Evolutionary conservation across 2,888 invertebrate species (phyloP), one percentile per base, ranked within the genome.

Genomic region (Synanthedon vespiformis): DNA sequence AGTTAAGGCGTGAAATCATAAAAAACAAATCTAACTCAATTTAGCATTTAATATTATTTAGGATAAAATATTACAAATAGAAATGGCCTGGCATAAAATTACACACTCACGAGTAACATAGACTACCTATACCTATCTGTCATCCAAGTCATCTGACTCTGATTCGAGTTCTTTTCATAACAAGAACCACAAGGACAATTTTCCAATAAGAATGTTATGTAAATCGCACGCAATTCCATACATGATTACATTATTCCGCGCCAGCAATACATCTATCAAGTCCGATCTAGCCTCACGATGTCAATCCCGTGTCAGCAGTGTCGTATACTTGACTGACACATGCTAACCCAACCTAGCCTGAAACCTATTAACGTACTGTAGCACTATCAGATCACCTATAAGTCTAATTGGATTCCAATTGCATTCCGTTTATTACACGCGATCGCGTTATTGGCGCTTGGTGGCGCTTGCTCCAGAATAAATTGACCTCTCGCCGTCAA

Each of bases 371-470:
- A 68, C 70, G 62, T 72, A 70, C 64, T 70, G 73, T 74, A 74
- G 70, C 74, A 67, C 59, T 68, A 74, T 74, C 72, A 61, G 65
- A 53, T 57, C 66, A 63, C 62, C 68, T 78, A 72, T 77, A 77
- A 70, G 80, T 79, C 80, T 82, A 81, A 84, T 80, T 73, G 81
- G 80, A 82, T 80, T 76, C 70, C 67, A 65, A 79, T 77, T 73
- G 78, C 74, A 74, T 79, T 75, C 80, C 79, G 78, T 76, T 79
- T 77, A 80, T 77, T 75, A 73, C 77, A 77, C 74, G 72, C 77
- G 78, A 80, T 77, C 75, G 68, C 67, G 77, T 77, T 77, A 77
- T 74, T 71, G 67, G 63, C 52, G 53, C 58, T 54, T 58, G 58
- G 54, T 54, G 34, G 44, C 40, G 50, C 18, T 50, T 13, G 54